Percentiles rank a stretch among this genome's conserved stretches.
Conservation (phyloP, 2,888 invertebrate genomes). For the Drosophila tripunctata region DNA sequence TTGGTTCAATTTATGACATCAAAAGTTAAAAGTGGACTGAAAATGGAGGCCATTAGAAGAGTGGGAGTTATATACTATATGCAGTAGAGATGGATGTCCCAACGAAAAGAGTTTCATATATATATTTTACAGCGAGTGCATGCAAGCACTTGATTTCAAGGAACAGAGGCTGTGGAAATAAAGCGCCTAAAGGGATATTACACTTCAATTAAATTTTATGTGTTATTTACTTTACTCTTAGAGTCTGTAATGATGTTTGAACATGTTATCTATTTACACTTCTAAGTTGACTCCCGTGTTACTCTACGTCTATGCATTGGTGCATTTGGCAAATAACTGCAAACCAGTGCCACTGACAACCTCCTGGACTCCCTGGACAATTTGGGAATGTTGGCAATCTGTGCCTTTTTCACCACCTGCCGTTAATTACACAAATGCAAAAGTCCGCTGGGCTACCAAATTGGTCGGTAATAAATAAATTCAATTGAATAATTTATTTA, state of each 20-base stretch:
- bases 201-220: neutral
- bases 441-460: constrained; percentile 61
- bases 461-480: constrained; percentile 82
- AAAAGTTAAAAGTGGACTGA: constrained; percentile 57
- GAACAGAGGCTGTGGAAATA: constrained; percentile 14
- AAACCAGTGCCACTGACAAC: constrained; percentile 38
- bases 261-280: too few species aligned
- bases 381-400: constrained; percentile 36
- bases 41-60: constrained; percentile 30
- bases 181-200: neutral
- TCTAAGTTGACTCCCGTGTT: neutral
- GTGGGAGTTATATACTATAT: constrained; percentile 8
- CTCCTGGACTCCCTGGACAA: constrained; percentile 13
- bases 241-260: too few species aligned
- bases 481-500: constrained; percentile 83
- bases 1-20: constrained; percentile 71
- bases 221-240: neutral
- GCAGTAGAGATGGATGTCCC: constrained; percentile 5
- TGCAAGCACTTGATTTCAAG: neutral
- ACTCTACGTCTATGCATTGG: neutral
- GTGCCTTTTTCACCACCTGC: constrained; percentile 43
- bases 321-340: constrained; percentile 26
- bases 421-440: constrained; percentile 81
- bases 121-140: constrained; percentile 14
- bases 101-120: constrained; percentile 7